Evolutionary conservation across 1,140 invertebrate species (phyloP), one percentile per base, ranked within the genome.

Genomic region (Nasonia giraulti): DNA sequence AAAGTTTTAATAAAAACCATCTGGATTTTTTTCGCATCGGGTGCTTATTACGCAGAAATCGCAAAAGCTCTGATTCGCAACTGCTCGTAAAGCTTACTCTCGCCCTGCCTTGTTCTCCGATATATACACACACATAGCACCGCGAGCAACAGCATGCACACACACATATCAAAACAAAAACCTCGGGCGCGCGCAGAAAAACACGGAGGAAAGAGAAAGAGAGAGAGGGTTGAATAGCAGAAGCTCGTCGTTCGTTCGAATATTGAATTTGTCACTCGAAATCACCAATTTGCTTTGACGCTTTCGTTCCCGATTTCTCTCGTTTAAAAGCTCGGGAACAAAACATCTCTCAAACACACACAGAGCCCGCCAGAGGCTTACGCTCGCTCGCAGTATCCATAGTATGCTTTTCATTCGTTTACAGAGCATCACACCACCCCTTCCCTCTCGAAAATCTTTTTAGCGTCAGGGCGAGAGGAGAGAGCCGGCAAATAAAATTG

Each of bases 191-290:
- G 66, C 66, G 66, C 66, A 17, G 66, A 5, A 31, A 71, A 71
- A 33, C 68, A 71, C 33, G 23, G 23, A 68, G 31, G 33, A 31
- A 31, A 27, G 68, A 11, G 68, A 14, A 27, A 23, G 14, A 31
- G 31, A 71, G 31, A 71, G 31, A 23, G 75, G n/a, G 37, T 44
- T 7, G 40, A 50, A 23, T 11, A 11, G 8, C 1, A 2, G n/a
- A 55, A 62, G 23, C 12, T 8, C 23, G 8, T 40, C 20, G 40
- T 17, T 69, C n/a, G 14, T 77, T 75, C 55, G 83, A 76, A 75
- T 85, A 81, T 85, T 80, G 78, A 76, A 85, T 85, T 85, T 84
- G 77, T 84, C 83, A 80, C 79, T 80, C 33, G 33, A 85, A 80
- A 75, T 85, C 69, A 76, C 23, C 83, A 85, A 76, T 85, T 85